Conservation (phyloP, 1,140 invertebrate genomes). For the Drosophila orosa region DNA sequence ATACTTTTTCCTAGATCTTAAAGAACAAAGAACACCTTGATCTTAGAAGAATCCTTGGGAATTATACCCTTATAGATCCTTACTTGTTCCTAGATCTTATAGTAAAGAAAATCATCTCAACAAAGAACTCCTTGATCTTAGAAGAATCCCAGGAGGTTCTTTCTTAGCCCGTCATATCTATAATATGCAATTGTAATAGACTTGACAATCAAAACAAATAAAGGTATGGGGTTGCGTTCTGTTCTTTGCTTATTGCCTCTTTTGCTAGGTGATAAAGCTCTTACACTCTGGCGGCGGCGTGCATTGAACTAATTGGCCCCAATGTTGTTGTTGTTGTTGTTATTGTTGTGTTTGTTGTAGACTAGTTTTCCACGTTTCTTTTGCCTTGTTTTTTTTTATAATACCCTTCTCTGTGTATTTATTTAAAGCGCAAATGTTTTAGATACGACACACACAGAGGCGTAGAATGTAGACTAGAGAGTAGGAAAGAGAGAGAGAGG, state of each 20-base stretch:
- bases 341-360: slow-evolving; percentile 36
- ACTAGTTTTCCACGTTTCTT: slow-evolving; percentile 56
- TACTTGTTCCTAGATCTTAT: not conserved
- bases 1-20: too few species aligned
- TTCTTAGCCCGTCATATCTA: not conserved
- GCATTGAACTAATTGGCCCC: slow-evolving; percentile 75
- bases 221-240: slow-evolving; percentile 9
- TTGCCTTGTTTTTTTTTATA: slow-evolving; percentile 54
- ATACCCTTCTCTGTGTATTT: slow-evolving; percentile 77
- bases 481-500: not conserved
- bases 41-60: slow-evolving; percentile 5
- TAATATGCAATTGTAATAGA: slow-evolving; percentile 7
- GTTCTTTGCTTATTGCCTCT: slow-evolving; percentile 10
- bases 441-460: slow-evolving; percentile 72
- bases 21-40: not conserved
- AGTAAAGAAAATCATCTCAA: not conserved
- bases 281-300: slow-evolving; percentile 60
- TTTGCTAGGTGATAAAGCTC: slow-evolving; percentile 32
- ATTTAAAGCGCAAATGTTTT: slow-evolving; percentile 83
- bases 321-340: slow-evolving; percentile 49
- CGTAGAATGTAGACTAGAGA: slow-evolving; percentile 7
- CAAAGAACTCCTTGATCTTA: not conserved
- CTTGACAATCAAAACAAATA: slow-evolving; percentile 27
- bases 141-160: not conserved
- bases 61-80: not conserved